Evolutionary conservation across 2,113 vertebrate genomes (phyloP).

Genomic region (Athene cunicularia): DNA sequence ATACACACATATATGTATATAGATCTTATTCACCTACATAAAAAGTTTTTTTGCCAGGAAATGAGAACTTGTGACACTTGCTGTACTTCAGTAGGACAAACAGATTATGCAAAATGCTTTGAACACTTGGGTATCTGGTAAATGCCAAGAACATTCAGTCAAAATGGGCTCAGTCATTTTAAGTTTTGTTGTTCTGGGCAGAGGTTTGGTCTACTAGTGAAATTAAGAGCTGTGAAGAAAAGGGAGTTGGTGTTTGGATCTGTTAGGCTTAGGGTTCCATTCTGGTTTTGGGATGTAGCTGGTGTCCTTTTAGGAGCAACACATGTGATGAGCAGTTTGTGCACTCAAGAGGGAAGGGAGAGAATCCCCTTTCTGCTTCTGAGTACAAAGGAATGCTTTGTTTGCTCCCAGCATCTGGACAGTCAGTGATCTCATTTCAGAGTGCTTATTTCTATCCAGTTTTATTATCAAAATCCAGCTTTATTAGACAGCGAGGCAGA

Average conservation of each 20-base stretch:
- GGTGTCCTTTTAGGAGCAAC: not conserved
- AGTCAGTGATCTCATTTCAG: not conserved
- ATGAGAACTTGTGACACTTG: not conserved
- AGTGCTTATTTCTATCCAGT: not conserved
- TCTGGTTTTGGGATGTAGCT: not conserved
- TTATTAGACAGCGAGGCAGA: not conserved
- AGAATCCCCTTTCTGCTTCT: not conserved
- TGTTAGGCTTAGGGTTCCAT: not conserved
- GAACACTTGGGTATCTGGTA: not conserved
- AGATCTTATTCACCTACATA: not conserved
- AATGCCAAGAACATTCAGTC: not conserved
- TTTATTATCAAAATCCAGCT: not conserved
- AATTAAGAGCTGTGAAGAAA: not conserved
- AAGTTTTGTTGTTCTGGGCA: not conserved
- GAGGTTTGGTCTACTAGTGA: not conserved
- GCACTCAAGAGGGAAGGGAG: not conserved
- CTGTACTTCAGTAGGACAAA: not conserved
- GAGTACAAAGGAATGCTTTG: not conserved
- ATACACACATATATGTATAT: too few relatives aligned
- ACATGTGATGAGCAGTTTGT: not conserved
- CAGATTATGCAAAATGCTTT: not conserved
- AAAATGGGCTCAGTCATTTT: not conserved
- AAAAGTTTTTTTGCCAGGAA: not conserved
- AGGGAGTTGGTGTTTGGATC: not conserved
- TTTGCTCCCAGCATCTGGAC: not conserved